Evolutionary conservation across 2,797 vertebrate species (phyloP), one percentile per base, ranked within the genome.

Genomic region (Yasuhikotakia modesta): DNA sequence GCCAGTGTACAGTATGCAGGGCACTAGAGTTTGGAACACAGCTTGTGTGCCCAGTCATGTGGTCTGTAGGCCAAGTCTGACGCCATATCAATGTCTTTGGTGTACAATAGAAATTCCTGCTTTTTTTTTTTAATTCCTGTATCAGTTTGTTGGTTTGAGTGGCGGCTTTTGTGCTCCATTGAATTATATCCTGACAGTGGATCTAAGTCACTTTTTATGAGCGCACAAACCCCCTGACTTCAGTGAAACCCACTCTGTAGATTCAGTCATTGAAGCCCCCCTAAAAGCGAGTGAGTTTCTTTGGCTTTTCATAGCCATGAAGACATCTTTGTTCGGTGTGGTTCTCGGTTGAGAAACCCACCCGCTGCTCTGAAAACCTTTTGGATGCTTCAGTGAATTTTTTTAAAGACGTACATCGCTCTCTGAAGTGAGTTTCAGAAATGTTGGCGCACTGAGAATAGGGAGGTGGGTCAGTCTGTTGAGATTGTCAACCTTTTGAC

Each of bases 381-480:
- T n/a, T 57, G 57, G 58, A 61, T 63, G 46, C 65, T 75, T 63
- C 55, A 69, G 8, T 63, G 24, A 70, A 45, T 58, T 35, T 24
- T 67, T 57, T 57, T 24, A 24, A 65, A 71, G 68, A n/a, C 21
- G 48, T 71, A 53, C 30, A 71, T 53, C 63, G 46, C n/a, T 0
- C 57, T 78, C 45, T 70, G 68, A 76, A 81, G 60, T 52, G 13
- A 6, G 46, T 66, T 63, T 70, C 22, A 76, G 39, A 81, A 71
- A 46, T 50, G 39, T 64, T 24, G 55, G 27, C 43, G 27, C 58
- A 19, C 65, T 32, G 14, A 17, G 61, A n/a, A 17, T 32, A n/a
- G 30, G 50, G 45, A 19, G 45, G 75, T n/a, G 24, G 45, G 48
- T 71, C 58, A 53, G 46, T 17, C 76, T 63, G 76, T 19, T 71